These are phyloP conservation scores for Cyprinodon brontotheroides DNA, from an alignment of 2,113 vertebrate genomes.

Conservation along the genomic window DNA sequence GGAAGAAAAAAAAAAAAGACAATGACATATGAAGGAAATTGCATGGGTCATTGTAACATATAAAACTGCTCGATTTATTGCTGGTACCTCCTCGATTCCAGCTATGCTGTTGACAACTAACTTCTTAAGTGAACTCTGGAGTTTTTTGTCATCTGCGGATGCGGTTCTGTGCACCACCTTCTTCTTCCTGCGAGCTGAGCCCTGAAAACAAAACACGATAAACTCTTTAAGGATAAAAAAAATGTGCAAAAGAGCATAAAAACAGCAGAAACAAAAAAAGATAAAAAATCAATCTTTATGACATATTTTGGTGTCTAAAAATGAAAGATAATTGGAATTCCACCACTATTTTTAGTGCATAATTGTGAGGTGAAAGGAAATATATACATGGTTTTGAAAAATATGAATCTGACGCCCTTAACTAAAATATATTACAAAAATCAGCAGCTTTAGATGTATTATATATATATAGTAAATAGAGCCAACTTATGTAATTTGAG, in stretches of 20 bases:
- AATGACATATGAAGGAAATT: too few species aligned
- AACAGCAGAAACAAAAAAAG: neutral
- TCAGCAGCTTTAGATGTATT: too few species aligned
- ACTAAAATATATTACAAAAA: too few species aligned
- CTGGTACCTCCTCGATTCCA: slow-evolving; percentile 93
- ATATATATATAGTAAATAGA: too few species aligned
- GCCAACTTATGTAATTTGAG: too few species aligned
- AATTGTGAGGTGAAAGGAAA: too few species aligned
- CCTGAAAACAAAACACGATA: neutral
- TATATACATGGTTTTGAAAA: too few species aligned
- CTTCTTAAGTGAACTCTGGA: slow-evolving; percentile 97
- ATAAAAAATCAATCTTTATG: too few species aligned
- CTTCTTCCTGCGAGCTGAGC: slow-evolving; percentile 95
- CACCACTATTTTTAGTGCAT: too few species aligned
- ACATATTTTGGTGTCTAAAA: neutral
- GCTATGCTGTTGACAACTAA: slow-evolving; percentile 97
- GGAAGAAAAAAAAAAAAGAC: neutral
- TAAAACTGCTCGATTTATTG: slow-evolving; percentile 37
- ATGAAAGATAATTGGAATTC: too few species aligned
- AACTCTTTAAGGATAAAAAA: neutral
- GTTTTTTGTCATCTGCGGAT: slow-evolving; percentile 97
- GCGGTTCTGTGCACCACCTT: slow-evolving; percentile 98
- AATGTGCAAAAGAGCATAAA: neutral
- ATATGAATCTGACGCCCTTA: too few species aligned
- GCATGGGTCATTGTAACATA: slow-evolving; percentile 25